Base-by-base conservation (phyloP, 2,113 vertebrate species). In the Chroicocephalus ridibundus region DNA sequence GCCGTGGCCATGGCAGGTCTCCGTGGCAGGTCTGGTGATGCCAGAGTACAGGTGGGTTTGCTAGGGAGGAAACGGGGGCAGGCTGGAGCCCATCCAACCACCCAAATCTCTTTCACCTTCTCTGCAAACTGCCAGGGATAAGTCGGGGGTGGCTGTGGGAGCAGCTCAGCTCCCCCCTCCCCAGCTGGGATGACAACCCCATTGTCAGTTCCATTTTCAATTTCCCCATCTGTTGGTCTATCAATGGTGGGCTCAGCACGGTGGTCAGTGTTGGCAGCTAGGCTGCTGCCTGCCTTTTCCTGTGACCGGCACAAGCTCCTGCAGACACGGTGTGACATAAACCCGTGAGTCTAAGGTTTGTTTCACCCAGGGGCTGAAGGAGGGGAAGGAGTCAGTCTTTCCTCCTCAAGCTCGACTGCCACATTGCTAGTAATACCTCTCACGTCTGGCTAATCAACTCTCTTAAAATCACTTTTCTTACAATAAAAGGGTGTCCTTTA, bases 11-110 rank as follows among this genome's bases (percentile, higher is more conserved):
- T 26, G 15, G 13, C 38, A 13, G 31, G 61, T 32, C 72, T 69
- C 80, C 4, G 3, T 0, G 0, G 27, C 10, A 11, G 19, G 17
- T 32, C 66, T 62, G 2, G 4, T 13, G 18, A 13, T 26, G 15
- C 8, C 40, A n/a, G 25, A 65, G 11, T 11, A 24, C 0, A 4
- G 11, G 16, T 38, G 55, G 15, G 26, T 32, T 66, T 62, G n/a
- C 38, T 42, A 29, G 26, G 38, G 51, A 6, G 3, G 36, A 66
- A 61, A 66, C 0, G 0, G 19, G n/a, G 10, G 29, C 9, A 27
- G 25, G 44, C 25, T 66, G 66, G n/a, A 54, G 25, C 15, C 32
- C 29, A 36, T 19, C 8, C 2, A 1, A 82, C 49, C 46, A 25
- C 13, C 0, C 1, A 66, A 9, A 85, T 49, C 21, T 70, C 5